Percentiles rank a stretch among this genome's conserved stretches.
Evolutionary conservation across 2,888 invertebrate genomes (phyloP).

Genomic region (Drosophila paramelanica): DNA sequence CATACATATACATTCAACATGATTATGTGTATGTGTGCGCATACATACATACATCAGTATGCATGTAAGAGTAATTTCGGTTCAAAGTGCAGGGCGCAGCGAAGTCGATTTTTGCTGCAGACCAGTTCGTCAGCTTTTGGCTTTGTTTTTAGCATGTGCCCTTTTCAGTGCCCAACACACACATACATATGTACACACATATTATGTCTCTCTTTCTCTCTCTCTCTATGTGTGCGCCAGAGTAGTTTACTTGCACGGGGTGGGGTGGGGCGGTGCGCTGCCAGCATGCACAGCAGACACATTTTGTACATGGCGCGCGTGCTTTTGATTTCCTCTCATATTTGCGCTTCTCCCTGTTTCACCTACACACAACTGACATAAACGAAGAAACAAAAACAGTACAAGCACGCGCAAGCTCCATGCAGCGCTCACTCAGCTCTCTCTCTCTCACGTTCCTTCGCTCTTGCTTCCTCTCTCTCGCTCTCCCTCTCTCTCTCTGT

Average conservation of each 20-base stretch:
- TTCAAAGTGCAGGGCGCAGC: constrained; percentile 58
- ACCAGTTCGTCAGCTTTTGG: constrained; percentile 67
- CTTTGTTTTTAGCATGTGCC: constrained; percentile 72
- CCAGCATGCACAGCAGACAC: constrained; percentile 63
- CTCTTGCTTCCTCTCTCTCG: constrained; percentile 5
- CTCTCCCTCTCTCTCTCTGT: constrained; percentile 11
- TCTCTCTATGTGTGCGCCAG: constrained; percentile 14
- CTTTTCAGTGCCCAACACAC: constrained; percentile 47
- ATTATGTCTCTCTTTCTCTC: constrained; percentile 6
- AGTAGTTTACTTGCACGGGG: constrained; percentile 30
- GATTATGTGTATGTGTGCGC: not conserved
- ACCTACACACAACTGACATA: constrained; percentile 45
- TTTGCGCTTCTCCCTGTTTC: constrained; percentile 47
- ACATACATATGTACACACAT: not conserved
- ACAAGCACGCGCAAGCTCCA: constrained; percentile 52
- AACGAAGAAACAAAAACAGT: constrained; percentile 12
- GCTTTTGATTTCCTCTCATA: constrained; percentile 58
- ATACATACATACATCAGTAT: not conserved
- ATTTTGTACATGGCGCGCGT: constrained; percentile 65
- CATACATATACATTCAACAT: not conserved
- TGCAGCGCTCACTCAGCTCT: constrained; percentile 17
- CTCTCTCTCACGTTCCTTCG: not conserved
- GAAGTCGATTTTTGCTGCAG: constrained; percentile 34
- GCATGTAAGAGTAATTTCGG: constrained; percentile 44
- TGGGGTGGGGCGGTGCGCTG: constrained; percentile 36